These are phyloP conservation scores for Drosophila arawakana DNA, from an alignment of 1,140 invertebrate genomes.

Conservation along the genomic window DNA sequence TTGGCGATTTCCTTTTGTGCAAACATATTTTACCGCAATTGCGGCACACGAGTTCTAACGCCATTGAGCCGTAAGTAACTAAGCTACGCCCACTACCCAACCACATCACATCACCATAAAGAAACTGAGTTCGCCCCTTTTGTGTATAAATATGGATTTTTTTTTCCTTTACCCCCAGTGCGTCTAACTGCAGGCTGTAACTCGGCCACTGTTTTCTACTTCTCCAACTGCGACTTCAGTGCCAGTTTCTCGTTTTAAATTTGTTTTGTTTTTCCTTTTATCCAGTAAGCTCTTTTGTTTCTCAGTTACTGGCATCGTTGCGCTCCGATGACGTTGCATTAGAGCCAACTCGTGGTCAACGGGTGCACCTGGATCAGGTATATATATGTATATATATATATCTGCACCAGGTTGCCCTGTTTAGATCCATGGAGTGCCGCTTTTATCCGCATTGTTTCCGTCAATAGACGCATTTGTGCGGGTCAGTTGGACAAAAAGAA, in stretches of 20 bases:
- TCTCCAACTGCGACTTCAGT: slow-evolving; percentile 14
- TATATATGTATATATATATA: not conserved
- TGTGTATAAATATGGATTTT: slow-evolving; percentile 67
- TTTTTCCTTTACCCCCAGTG: slow-evolving; percentile 43
- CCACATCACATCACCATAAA: slow-evolving; percentile 39
- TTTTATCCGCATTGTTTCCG: slow-evolving; percentile 77
- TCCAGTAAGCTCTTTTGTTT: slow-evolving; percentile 65
- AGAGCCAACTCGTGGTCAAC: slow-evolving; percentile 47
- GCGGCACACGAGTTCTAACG: slow-evolving; percentile 59
- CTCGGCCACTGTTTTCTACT: slow-evolving; percentile 48
- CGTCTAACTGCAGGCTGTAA: slow-evolving; percentile 64
- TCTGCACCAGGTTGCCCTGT: slow-evolving; percentile 12
- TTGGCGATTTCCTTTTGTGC: slow-evolving; percentile 80
- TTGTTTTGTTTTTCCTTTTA: slow-evolving; percentile 21
- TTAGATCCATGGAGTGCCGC: slow-evolving; percentile 42
- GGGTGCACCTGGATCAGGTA: slow-evolving; percentile 41
- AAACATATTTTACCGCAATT: slow-evolving; percentile 82
- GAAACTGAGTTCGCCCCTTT: slow-evolving; percentile 29
- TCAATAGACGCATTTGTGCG: slow-evolving; percentile 81
- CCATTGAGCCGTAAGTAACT: slow-evolving; percentile 77
- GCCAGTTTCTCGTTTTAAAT: slow-evolving; percentile 16
- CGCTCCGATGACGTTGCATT: slow-evolving; percentile 65
- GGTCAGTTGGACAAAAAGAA: slow-evolving; percentile 76
- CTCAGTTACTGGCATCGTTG: slow-evolving; percentile 53
- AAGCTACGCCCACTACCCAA: slow-evolving; percentile 17